Evolutionary conservation across 1,140 invertebrate genomes (phyloP).

Genomic region (Oppia nitens): DNA sequence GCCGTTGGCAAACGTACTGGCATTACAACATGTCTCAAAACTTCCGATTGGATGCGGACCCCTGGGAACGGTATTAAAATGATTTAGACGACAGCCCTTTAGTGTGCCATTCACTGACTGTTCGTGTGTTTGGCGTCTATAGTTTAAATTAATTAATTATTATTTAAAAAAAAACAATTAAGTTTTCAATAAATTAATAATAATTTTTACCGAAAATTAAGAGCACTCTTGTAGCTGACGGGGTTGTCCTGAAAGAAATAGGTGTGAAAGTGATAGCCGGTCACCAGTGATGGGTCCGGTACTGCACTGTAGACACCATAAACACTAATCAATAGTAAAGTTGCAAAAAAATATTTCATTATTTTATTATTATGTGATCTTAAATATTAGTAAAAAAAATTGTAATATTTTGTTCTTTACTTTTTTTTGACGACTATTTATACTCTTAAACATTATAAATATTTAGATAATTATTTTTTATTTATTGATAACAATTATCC

Average conservation of each 20-base stretch:
- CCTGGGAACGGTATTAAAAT: background rate
- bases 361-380: no score
- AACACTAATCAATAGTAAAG: no score
- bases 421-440: no score
- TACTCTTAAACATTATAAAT: no score
- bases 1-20: background rate
- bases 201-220: background rate
- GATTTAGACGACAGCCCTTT: background rate
- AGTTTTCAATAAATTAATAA: background rate
- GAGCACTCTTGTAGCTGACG: background rate
- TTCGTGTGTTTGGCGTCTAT: background rate
- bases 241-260: background rate
- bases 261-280: constrained; percentile 2
- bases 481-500: no score
- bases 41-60: background rate
- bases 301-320: no score
- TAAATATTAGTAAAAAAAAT: no score
- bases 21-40: background rate
- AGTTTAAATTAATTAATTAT: no score
- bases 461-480: no score
- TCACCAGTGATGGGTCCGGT: background rate
- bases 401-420: no score
- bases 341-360: no score
- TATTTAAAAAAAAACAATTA: no score
- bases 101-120: background rate